Base-by-base conservation (phyloP, 2,888 invertebrate species). In the Lithodes maja region DNA sequence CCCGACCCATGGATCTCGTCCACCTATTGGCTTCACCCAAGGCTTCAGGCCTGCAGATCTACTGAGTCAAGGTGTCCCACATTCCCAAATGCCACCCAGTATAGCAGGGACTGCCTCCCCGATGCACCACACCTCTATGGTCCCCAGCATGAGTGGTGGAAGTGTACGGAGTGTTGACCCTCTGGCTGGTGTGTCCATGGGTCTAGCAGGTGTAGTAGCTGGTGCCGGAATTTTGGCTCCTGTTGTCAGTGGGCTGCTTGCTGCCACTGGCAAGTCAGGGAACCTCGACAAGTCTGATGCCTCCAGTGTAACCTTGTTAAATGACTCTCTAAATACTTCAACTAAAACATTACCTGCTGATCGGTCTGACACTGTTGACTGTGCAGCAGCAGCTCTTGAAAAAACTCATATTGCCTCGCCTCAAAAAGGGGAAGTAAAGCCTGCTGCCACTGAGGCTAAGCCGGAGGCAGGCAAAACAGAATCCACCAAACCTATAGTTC, bases 141-240 rank as follows among this genome's bases (percentile, higher is more conserved):
- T 89, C 33, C 86, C 88, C 69, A 91, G 91, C 84, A 90, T 91
- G 77, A 90, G 91, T 55, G 91, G 91, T 15, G 91, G 91, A 7
- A 86, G 90, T 54, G 90, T 91, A 69, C 86, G 90, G 68, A 87
- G 89, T 54, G 90, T 90, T 7, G 89, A 91, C 75, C 91, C 91
- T 3, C 85, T 91, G 15, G 90, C 90, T 5, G 90, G 90, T 1
- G 74, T 91, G 49, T 61, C 86, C 69, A 80, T 89, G 85, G 90
- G 84, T 17, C 82, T 81, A 1, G 89, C 90, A 5, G 91, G 86
- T 7, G 90, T 87, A 61, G 91, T 85, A 15, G 83, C 90, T 15
- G 90, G 90, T 49, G 90, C 89, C 3, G 79, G 90, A n/a, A 85
- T 90, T n/a, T 49, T 91, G 68, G 90, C 88, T 3, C 90, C 90